Percentiles rank a stretch among this genome's conserved stretches.
phyloP scores from a whole-genome alignment of 2,888 invertebrate genomes.

The Merodon equestris region DNA sequence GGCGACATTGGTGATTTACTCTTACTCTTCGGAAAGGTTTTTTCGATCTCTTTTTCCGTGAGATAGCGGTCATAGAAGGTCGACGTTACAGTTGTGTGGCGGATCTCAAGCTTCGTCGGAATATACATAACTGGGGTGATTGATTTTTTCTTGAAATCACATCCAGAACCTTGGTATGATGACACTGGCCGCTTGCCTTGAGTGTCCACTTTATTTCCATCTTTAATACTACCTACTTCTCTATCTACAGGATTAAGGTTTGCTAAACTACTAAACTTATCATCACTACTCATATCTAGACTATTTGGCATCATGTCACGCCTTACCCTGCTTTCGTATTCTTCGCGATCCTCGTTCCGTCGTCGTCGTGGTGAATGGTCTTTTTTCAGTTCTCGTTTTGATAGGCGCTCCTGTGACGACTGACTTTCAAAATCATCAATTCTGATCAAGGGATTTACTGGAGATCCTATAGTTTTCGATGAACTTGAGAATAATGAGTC shows the following conservation, averaged over 20 bases:
- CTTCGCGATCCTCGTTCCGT: constrained; percentile 76
- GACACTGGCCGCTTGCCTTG: constrained; percentile 70
- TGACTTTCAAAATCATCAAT: constrained; percentile 38
- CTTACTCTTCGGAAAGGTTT: constrained; percentile 72
- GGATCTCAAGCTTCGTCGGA: constrained; percentile 77
- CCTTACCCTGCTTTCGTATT: constrained; percentile 78
- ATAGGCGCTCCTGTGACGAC: constrained; percentile 24
- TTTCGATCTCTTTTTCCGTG: constrained; percentile 77
- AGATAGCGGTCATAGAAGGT: constrained; percentile 79
- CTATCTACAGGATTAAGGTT: constrained; percentile 77
- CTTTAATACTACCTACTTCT: constrained; percentile 76
- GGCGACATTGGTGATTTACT: constrained; percentile 76
- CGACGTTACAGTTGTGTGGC: constrained; percentile 78
- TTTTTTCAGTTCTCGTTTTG: constrained; percentile 75
- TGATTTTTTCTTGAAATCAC: constrained; percentile 69
- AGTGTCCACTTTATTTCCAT: constrained; percentile 71
- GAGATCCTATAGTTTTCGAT: constrained; percentile 31
- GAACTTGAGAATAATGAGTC: constrained; percentile 74
- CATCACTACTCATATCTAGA: constrained; percentile 75
- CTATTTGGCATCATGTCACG: constrained; percentile 78
- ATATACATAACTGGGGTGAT: constrained; percentile 74
- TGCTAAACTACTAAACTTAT: constrained; percentile 74
- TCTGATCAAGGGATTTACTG: constrained; percentile 69
- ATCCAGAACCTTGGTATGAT: constrained; percentile 72
- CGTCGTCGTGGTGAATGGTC: constrained; percentile 77